Evolutionary conservation across 2,113 vertebrate species (phyloP).

Genomic region (Colaptes auratus): DNA sequence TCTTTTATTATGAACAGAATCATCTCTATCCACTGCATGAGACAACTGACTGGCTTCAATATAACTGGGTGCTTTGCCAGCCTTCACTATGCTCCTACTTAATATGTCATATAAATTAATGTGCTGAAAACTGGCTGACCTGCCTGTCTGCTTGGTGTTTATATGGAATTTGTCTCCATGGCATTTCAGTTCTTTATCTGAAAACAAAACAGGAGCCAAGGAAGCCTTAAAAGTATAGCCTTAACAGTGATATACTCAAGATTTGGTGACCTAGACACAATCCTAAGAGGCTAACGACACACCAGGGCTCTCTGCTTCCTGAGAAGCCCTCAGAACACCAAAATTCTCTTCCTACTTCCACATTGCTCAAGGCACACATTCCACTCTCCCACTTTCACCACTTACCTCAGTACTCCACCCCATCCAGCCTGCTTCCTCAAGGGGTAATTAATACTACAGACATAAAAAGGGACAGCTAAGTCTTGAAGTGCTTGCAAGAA

Average conservation of each 20-base stretch:
- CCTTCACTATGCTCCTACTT: slow-evolving; percentile 47
- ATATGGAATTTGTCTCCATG: slow-evolving; percentile 41
- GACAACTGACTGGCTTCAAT: slow-evolving; percentile 59
- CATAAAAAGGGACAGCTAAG: not conserved
- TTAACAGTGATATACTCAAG: not conserved
- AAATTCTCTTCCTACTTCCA: not conserved
- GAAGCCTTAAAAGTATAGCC: not conserved
- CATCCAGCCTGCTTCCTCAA: not conserved
- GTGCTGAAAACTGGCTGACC: slow-evolving; percentile 36
- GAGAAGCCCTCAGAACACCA: not conserved
- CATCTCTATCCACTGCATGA: slow-evolving; percentile 64
- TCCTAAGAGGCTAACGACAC: not conserved
- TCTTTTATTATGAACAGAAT: slow-evolving; percentile 69
- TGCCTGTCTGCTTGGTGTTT: slow-evolving; percentile 32
- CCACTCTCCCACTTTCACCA: not conserved
- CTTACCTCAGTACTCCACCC: not conserved
- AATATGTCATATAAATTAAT: slow-evolving; percentile 50
- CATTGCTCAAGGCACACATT: not conserved
- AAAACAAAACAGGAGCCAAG: slow-evolving; percentile 37
- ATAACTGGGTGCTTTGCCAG: slow-evolving; percentile 72
- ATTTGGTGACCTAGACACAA: not conserved
- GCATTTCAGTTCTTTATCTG: slow-evolving; percentile 40
- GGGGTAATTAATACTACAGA: not conserved
- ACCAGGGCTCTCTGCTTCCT: not conserved
- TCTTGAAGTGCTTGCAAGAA: not conserved